These are phyloP conservation scores for Cordilura impudica DNA, from an alignment of 2,888 invertebrate genomes.

Conservation along the genomic window DNA sequence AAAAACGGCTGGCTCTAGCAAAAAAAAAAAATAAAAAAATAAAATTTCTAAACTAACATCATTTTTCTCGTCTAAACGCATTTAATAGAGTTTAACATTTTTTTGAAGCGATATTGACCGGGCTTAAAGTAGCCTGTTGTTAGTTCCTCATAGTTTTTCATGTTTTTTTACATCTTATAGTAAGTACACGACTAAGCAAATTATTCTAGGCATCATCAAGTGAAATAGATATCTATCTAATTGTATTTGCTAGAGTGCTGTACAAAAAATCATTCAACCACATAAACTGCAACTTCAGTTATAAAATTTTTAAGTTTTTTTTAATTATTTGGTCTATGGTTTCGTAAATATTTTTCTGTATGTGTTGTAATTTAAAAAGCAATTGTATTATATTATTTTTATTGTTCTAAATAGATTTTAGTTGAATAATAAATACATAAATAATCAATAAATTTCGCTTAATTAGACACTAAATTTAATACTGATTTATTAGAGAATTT, in stretches of 20 bases:
- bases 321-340: conserved; percentile 24
- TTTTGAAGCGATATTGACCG: conserved; percentile 15
- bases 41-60: conserved; percentile 49
- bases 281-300: conserved; percentile 27
- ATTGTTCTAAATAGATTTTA: too few species aligned
- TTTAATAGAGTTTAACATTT: conserved; percentile 48
- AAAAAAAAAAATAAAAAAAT: conserved; percentile 6
- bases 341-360: conserved; percentile 10
- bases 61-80: conserved; percentile 56
- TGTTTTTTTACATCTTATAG: conserved; percentile 15
- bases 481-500: too few species aligned
- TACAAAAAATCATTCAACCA: conserved; percentile 43
- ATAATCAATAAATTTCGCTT: too few species aligned
- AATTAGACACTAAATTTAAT: too few species aligned
- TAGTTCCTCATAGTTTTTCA: conserved; percentile 31
- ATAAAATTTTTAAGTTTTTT: conserved; percentile 3
- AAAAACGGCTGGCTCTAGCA: background rate
- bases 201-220: conserved; percentile 48
- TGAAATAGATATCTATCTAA: conserved; percentile 25
- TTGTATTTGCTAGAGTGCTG: background rate
- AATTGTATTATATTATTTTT: conserved; percentile 28
- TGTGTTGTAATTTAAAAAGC: background rate
- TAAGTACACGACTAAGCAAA: conserved; percentile 52
- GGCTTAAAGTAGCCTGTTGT: conserved; percentile 29
- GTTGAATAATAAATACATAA: too few species aligned